phyloP scores from a whole-genome alignment of 2,888 invertebrate genomes.

The Agriopis leucophaearia region DNA sequence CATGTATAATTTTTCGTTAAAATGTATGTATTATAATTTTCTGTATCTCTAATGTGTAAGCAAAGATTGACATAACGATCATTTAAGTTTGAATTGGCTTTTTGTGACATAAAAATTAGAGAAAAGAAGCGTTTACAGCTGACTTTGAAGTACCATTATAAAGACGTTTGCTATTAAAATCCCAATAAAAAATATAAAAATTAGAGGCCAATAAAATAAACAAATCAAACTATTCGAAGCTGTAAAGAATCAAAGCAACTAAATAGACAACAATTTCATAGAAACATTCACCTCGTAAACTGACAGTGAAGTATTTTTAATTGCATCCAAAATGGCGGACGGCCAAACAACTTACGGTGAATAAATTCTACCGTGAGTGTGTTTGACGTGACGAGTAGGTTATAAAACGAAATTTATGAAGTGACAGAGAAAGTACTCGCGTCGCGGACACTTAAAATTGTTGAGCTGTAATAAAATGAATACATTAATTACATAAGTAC shows the following conservation, averaged over 20 bases:
- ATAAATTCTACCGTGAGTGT: slow-evolving; percentile 55
- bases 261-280: slow-evolving; percentile 39
- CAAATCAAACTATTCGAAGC: slow-evolving; percentile 13
- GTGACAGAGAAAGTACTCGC: slow-evolving; percentile 40
- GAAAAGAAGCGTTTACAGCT: neutral
- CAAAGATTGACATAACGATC: too few relatives aligned
- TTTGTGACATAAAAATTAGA: too few relatives aligned
- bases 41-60: too few relatives aligned
- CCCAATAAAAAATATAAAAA: neutral
- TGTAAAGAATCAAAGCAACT: slow-evolving; percentile 29
- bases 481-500: slow-evolving; percentile 42
- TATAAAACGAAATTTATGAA: slow-evolving; percentile 58
- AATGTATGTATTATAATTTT: too few relatives aligned
- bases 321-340: slow-evolving; percentile 55
- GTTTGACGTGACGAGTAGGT: slow-evolving; percentile 47
- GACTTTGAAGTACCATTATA: neutral
- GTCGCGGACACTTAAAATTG: slow-evolving; percentile 31
- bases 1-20: too few relatives aligned
- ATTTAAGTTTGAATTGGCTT: too few relatives aligned
- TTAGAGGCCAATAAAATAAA: neutral
- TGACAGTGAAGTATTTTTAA: slow-evolving; percentile 54
- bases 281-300: slow-evolving; percentile 41
- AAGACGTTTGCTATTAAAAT: neutral
- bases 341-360: slow-evolving; percentile 51
- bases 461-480: slow-evolving; percentile 37